Base-by-base conservation (phyloP, 2,797 vertebrate species). In the Valencia hispanica region DNA sequence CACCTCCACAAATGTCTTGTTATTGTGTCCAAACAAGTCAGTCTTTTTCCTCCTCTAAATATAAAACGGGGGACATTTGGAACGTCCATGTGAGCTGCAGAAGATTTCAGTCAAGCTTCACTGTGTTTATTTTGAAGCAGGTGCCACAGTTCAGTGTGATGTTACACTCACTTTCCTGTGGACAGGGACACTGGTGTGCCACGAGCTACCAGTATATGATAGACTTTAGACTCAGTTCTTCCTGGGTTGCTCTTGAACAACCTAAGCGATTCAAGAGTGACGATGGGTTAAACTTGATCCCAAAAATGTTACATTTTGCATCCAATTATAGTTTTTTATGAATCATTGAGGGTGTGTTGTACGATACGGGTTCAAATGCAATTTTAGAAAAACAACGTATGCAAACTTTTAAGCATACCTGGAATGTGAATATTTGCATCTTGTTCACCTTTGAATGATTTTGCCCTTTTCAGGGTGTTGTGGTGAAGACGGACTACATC, bases 401-500 rank as follows among this genome's bases (percentile, higher is more conserved):
- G 10, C 7, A 36, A 63, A 63, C 32, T 36, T 22, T 32, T 36
- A 3, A 36, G 8, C 32, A 36, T 36, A 10, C 12, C 11, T 50
- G 47, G 20, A 57, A n/a, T 30, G 25, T 39, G 22, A 8, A 15
- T 55, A 27, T 55, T 30, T 50, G 3, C 45, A 9, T 41, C 15
- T 39, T 41, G 18, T 36, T 32, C 27, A 25, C 43, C 9, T 47
- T 65, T 74, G 18, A 36, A 59, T 39, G 1, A 32, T 32, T 8
- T 22, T 70, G 27, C 63, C 68, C 20, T 86, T 82, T 77, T 30
- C 86, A 99, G 97, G 97, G 97, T 20, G 94, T 92, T 14, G 96
- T 96, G 70, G 97, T 99, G 77, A 97, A 97, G 93, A 94, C 97
- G 0, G 97, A 99, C 92, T 99, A 99, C 1, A 92, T 97, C 79